These are phyloP conservation scores for Porites divaricata DNA, from an alignment of 92 coral and sea anemone genomes.

Conservation along the genomic window DNA sequence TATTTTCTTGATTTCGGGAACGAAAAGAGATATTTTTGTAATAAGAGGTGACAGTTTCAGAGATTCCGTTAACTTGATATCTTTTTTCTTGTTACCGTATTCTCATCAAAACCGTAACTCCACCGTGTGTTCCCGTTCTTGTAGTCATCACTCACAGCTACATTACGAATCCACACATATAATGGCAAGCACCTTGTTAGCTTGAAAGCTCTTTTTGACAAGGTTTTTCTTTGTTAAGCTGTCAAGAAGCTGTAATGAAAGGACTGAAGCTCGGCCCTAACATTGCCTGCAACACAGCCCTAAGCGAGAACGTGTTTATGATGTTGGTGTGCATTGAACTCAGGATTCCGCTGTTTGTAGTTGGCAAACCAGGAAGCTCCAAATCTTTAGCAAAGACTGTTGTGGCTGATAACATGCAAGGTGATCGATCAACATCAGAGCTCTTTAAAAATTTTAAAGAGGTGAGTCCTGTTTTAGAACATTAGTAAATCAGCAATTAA, in stretches of 20 bases:
- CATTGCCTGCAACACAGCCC: constrained; percentile 63
- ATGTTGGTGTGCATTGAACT: constrained; percentile 76
- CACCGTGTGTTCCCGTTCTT: too few relatives aligned
- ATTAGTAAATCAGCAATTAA: neutral
- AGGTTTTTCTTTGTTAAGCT: neutral
- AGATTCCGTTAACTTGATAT: too few relatives aligned
- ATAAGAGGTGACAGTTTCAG: too few relatives aligned
- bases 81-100: too few relatives aligned
- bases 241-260: constrained; percentile 41
- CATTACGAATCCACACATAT: neutral
- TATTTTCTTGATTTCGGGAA: too few relatives aligned
- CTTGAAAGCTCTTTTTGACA: neutral
- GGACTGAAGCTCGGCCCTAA: constrained; percentile 58
- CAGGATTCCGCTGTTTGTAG: constrained; percentile 71
- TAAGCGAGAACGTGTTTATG: constrained; percentile 75
- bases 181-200: neutral
- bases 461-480: constrained; percentile 7
- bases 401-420: constrained; percentile 64
- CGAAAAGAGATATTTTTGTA: too few relatives aligned
- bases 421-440: constrained; percentile 33
- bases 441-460: constrained; percentile 52
- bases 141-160: too few relatives aligned
- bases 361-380: constrained; percentile 67
- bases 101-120: too few relatives aligned
- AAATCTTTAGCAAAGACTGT: constrained; percentile 69